These are phyloP conservation scores for Calcarius lapponicus DNA, from an alignment of 2,797 vertebrate genomes.

Conservation along the genomic window DNA sequence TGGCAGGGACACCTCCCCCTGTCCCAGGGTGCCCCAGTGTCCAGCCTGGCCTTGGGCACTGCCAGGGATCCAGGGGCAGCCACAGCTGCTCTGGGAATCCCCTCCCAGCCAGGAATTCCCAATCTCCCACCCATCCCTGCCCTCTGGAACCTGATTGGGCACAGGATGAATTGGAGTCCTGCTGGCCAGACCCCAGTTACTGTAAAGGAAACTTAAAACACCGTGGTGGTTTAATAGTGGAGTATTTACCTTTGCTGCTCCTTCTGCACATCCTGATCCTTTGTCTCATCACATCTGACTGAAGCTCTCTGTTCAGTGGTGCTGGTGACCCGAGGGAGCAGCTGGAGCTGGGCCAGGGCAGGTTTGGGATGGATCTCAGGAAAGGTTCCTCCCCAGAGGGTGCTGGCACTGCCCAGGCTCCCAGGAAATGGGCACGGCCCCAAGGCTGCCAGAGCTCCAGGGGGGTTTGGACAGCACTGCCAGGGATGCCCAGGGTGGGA, in stretches of 20 bases:
- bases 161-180: not conserved
- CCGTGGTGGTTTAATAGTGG: rapidly evolving
- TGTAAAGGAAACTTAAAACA: not conserved
- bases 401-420: not conserved
- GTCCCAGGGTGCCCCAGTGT: not conserved
- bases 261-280: not conserved
- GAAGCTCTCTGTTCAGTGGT: not conserved
- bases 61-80: not conserved
- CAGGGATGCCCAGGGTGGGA: not conserved
- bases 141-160: not conserved
- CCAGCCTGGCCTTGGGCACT: not conserved
- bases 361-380: rapidly evolving
- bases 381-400: not conserved
- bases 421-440: not conserved
- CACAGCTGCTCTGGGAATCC: not conserved
- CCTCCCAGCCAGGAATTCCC: not conserved
- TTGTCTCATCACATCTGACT: not conserved
- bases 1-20: not conserved
- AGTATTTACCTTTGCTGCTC: not conserved
- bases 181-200: not conserved
- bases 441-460: not conserved
- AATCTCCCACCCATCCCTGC: rapidly evolving
- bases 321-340: rapidly evolving
- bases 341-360: not conserved
- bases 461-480: not conserved